Conservation (phyloP, 2,797 vertebrate genomes). For the Hemibagrus guttatus region DNA sequence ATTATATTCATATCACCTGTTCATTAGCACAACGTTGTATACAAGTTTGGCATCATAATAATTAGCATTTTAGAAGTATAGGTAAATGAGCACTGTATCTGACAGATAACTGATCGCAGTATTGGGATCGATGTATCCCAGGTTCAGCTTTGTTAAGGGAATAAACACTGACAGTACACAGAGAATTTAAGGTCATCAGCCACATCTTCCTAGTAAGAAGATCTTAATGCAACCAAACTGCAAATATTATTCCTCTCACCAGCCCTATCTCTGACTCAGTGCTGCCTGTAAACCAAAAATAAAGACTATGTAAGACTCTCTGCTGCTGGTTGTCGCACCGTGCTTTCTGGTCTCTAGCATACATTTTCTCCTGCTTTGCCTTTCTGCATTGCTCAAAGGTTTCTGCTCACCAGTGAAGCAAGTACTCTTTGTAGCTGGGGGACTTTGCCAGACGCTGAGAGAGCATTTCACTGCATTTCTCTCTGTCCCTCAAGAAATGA, state of each 20-base stretch:
- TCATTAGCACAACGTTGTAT: background rate
- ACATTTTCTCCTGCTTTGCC: conserved; percentile 14
- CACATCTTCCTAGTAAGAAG: background rate
- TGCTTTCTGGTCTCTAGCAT: conserved; percentile 17
- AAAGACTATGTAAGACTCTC: background rate
- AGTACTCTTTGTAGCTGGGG: background rate
- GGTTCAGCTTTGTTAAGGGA: background rate
- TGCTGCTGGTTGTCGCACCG: background rate
- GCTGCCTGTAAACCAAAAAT: background rate
- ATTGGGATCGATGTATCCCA: background rate
- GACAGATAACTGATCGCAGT: background rate
- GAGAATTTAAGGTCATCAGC: background rate
- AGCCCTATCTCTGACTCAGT: background rate
- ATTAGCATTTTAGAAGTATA: background rate
- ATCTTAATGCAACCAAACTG: background rate
- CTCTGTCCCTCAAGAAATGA: background rate
- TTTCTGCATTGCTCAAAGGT: conserved; percentile 24
- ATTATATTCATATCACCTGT: background rate
- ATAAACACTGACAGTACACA: background rate
- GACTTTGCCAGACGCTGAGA: conserved; percentile 14
- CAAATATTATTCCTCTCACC: background rate
- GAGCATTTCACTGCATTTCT: conserved; percentile 24
- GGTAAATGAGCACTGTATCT: background rate
- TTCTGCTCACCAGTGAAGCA: conserved; percentile 14
- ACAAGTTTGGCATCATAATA: background rate